Conservation (phyloP, 1,140 invertebrate genomes). For the Heterodera carotae region DNA sequence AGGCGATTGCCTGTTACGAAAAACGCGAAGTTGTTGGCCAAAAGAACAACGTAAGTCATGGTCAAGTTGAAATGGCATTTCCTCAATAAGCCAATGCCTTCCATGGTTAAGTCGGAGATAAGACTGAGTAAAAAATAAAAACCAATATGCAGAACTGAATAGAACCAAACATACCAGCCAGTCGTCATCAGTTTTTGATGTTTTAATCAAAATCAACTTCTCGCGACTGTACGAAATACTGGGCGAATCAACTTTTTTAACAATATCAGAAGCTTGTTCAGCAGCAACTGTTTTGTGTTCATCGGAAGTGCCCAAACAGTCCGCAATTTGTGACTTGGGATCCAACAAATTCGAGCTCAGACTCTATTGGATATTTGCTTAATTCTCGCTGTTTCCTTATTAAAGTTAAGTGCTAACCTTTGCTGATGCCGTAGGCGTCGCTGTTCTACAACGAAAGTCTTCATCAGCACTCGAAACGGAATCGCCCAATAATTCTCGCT, state of each 20-base stretch:
- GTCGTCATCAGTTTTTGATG: conserved; percentile 1
- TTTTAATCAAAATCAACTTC: background rate
- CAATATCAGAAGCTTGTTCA: background rate
- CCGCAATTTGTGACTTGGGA: too few species aligned
- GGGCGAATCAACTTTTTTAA: background rate
- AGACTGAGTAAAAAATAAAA: conserved; percentile 6
- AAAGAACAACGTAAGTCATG: conserved; percentile 20
- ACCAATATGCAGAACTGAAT: background rate
- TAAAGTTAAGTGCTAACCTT: too few species aligned
- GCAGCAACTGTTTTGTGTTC: background rate
- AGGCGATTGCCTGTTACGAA: background rate
- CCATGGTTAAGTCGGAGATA: conserved; percentile 27
- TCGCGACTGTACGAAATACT: background rate
- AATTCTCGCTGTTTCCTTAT: too few species aligned
- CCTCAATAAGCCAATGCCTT: background rate
- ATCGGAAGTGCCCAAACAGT: background rate
- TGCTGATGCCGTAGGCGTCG: background rate
- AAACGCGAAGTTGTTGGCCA: background rate
- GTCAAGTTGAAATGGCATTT: conserved; percentile 30
- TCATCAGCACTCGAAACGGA: background rate
- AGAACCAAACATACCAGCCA: conserved; percentile 12
- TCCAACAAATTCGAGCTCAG: too few species aligned
- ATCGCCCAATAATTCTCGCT: background rate
- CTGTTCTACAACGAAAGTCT: background rate
- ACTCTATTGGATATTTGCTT: too few species aligned